Percentiles rank a stretch among this genome's conserved stretches.
Conservation (phyloP, 1,140 invertebrate genomes). For the Drosophila rufa region DNA sequence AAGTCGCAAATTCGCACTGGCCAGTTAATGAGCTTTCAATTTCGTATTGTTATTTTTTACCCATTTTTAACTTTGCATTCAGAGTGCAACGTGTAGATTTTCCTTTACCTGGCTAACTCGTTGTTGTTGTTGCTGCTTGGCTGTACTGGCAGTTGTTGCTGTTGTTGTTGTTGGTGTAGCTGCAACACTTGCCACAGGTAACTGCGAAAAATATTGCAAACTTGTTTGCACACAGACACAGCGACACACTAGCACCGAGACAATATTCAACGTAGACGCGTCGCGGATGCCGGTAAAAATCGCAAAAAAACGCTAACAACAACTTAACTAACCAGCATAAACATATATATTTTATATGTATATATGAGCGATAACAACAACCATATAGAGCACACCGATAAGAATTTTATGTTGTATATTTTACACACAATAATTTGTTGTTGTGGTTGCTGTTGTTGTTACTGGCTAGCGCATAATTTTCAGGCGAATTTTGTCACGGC, state of each 20-base stretch:
- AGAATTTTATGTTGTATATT: constrained; percentile 16
- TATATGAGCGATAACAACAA: constrained; percentile 25
- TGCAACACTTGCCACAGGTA: constrained; percentile 49
- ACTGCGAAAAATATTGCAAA: constrained; percentile 61
- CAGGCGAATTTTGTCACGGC: constrained; percentile 27
- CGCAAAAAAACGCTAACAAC: constrained; percentile 15
- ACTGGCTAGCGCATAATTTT: constrained; percentile 12
- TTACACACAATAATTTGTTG: constrained; percentile 24
- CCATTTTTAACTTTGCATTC: constrained; percentile 6
- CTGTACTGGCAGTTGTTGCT: constrained; percentile 33
- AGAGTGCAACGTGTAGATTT: constrained; percentile 15
- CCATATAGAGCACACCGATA: constrained; percentile 27
- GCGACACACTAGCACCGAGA: constrained; percentile 42
- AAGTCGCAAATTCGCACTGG: constrained; percentile 31
- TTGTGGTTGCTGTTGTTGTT: constrained; percentile 8
- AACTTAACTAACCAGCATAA: constrained; percentile 36
- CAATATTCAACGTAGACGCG: constrained; percentile 23
- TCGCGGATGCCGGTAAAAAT: constrained; percentile 23
- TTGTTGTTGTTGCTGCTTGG: constrained; percentile 19
- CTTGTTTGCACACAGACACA: constrained; percentile 61
- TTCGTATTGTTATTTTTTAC: constrained; percentile 1
- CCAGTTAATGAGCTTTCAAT: constrained; percentile 48
- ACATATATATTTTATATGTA: constrained; percentile 1
- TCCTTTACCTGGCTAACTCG: constrained; percentile 42
- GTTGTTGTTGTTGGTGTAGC: constrained; percentile 28